Evolutionary conservation across 2,797 vertebrate genomes (phyloP), one percentile per base, ranked within the genome.

Genomic region (Anniella stebbinsi): DNA sequence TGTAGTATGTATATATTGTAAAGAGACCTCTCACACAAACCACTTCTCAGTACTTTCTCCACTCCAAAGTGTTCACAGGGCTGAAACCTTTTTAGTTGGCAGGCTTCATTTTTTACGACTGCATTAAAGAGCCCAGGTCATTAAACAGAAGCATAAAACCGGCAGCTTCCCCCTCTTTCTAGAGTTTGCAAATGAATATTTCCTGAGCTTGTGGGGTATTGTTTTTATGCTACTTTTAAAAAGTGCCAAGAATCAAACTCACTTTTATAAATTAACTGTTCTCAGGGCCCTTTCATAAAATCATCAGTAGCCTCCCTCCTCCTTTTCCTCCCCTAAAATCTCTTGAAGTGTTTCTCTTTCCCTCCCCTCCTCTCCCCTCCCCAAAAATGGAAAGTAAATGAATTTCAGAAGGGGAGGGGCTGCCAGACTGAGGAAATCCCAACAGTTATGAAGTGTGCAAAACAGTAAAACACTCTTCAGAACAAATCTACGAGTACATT

Each of bases 71-170:
- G 93, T 86, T 90, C 93, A 33, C 81, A 93, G 88, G 54, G 4
- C 80, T 86, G 80, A 92, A 81, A 38, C 80, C 78, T 66, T 87
- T 45, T 93, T 93, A 28, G 91, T 94, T 87, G 85, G 88, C 92
- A 93, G 91, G 12, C 87, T 92, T 93, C 89, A 25, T 86, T 90
- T 93, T 90, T 94, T 95, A 95, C 13, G 89, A 84, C 77, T 1
- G 91, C 92, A 67, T 41, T 92, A 90, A 95, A 93, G 90, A 92
- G 75, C 25, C 88, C 83, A 89, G 84, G 84, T 89, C 92, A 78
- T 90, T 84, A 87, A 89, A 57, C 86, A 87, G 88, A 67, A 8
- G 78, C 84, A 81, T 36, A 13, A 89, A 88, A 87, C 23, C 73
- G 60, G 30, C 69, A 8, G 80, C 57, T 45, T 80, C 38, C 66